These are phyloP conservation scores for Rafetus swinhoei DNA, from an alignment of 2,113 vertebrate species.

Conservation along the genomic window DNA sequence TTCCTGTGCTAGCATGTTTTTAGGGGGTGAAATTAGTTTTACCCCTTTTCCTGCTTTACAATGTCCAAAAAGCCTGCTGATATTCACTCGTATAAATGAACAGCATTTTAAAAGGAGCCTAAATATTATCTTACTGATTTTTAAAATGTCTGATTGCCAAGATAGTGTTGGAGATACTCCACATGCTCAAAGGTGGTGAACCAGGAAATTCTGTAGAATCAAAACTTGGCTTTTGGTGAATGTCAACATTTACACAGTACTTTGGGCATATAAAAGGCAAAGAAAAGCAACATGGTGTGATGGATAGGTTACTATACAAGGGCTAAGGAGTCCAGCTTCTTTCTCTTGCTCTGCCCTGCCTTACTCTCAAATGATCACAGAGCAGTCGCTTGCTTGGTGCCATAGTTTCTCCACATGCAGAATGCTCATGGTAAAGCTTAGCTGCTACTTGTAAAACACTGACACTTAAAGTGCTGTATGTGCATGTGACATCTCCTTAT, in stretches of 20 bases:
- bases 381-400: background rate
- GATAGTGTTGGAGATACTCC: background rate
- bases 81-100: background rate
- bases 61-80: background rate
- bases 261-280: background rate
- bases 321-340: background rate
- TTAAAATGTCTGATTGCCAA: constrained; percentile 4
- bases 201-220: background rate
- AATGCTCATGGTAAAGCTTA: background rate
- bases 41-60: background rate
- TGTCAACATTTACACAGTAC: background rate
- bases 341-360: background rate
- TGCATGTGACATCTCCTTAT: background rate
- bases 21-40: background rate
- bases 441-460: background rate
- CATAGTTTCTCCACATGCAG: background rate
- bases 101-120: background rate
- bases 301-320: background rate
- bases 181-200: background rate
- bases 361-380: background rate
- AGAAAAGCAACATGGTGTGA: background rate
- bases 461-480: background rate
- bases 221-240: background rate
- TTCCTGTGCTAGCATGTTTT: background rate
- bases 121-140: background rate